Evolutionary conservation across 2,888 invertebrate species (phyloP), one percentile per base, ranked within the genome.

Genomic region (Drosophila ezoana): DNA sequence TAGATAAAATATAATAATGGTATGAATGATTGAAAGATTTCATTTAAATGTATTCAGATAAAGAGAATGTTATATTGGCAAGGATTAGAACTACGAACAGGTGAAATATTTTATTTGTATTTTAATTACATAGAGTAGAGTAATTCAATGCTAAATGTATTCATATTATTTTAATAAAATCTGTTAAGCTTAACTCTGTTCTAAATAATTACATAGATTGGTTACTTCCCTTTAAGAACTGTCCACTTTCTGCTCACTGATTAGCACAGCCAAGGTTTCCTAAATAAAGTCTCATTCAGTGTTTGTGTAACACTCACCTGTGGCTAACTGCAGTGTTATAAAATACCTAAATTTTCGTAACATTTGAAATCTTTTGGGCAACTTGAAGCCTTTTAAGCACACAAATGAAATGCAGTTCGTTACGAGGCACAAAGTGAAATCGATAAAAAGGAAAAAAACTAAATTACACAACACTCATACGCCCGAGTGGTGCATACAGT

Each of bases 391-490:
- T 28, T 2, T 14, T 23, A 44, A 33, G 14, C 10, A 51, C 61
- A 45, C 35, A 43, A 41, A 49, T 54, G 37, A 41, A 54, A 48
- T 54, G 32, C 18, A 16, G 23, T 54, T 28, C n/a, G 32, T 20
- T 53, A 45, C 23, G 16, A 53, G 32, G 23, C 37, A 47, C 28
- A 38, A 37, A 11, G 16, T 23, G 8, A 35, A 41, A 49, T 58
- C 58, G 33, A 64, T 56, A 48, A 56, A 28, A 28, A 28, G 8
- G 8, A 28, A 28, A 6, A 8, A 8, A 23, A 20, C 4, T 3
- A 44, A 71, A 63, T 66, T 76, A 52, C 61, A 71, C 62, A 79
- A 57, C 73, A 67, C 66, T 63, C 61, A 70, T 66, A 77, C 61
- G 72, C 49, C 43, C 47, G 28, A 37, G 62, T 65, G 68, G 65